phyloP scores from a whole-genome alignment of 2,888 invertebrate species.

The Ommatoiulus sabulosus region DNA sequence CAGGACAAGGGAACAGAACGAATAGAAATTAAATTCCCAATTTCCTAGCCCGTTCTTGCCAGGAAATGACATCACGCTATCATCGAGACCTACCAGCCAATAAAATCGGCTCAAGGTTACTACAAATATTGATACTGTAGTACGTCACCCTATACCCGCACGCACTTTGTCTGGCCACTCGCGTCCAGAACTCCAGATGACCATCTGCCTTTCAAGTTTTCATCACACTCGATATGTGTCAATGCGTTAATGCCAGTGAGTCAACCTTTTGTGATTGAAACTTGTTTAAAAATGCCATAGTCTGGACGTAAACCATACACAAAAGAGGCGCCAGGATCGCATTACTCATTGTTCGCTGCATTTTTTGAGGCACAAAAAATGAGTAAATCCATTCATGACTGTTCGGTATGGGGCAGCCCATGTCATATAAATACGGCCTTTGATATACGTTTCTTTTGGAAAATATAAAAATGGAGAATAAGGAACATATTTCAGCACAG shows the following conservation, averaged over 20 bases:
- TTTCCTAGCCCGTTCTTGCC: neutral
- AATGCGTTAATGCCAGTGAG: constrained; percentile 30
- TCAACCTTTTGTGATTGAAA: constrained; percentile 39
- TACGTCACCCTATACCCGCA: neutral
- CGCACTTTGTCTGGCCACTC: neutral
- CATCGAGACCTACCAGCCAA: neutral
- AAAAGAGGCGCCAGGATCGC: constrained; percentile 30
- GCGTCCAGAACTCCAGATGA: neutral
- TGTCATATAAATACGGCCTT: no score
- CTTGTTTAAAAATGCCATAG: neutral
- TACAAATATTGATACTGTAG: neutral
- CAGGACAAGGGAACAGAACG: neutral
- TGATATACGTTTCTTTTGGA: neutral
- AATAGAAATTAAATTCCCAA: neutral
- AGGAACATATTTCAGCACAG: neutral
- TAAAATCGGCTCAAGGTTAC: neutral
- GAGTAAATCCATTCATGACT: neutral
- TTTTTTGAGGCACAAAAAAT: neutral
- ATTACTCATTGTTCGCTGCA: neutral
- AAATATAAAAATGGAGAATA: neutral
- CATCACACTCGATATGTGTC: constrained; percentile 27
- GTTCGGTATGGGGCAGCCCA: neutral
- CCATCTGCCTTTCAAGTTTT: constrained; percentile 25
- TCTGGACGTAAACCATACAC: neutral
- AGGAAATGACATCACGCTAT: neutral